phyloP scores from a whole-genome alignment of 2,888 invertebrate genomes.

The Macrophya alboannulata region DNA sequence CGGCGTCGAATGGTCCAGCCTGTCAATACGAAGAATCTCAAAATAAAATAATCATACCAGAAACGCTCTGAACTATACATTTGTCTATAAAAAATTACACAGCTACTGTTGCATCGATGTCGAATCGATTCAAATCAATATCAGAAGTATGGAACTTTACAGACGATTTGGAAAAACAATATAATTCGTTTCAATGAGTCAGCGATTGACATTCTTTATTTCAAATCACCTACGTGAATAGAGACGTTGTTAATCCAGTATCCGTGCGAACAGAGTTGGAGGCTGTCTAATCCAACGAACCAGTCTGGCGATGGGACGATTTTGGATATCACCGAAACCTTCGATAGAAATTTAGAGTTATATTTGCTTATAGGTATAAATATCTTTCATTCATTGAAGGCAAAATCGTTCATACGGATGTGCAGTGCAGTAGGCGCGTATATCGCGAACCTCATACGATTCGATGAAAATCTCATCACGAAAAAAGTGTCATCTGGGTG shows the following conservation, averaged over 20 bases:
- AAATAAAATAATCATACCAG: constrained; percentile 12
- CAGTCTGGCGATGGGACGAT: constrained; percentile 87
- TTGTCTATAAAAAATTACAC: too few relatives aligned
- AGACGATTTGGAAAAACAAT: neutral
- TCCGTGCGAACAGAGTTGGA: constrained; percentile 83
- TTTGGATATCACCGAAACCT: constrained; percentile 84
- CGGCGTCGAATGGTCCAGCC: constrained; percentile 80
- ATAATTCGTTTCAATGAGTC: neutral
- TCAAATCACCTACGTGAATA: constrained; percentile 79
- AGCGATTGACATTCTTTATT: neutral
- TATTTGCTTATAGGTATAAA: neutral
- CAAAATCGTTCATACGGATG: neutral
- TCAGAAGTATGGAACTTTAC: too few relatives aligned
- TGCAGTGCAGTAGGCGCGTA: neutral
- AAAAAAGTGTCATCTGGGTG: neutral
- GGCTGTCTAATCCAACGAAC: constrained; percentile 85
- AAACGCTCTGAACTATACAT: neutral
- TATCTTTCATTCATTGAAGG: neutral
- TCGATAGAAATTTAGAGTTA: constrained; percentile 66
- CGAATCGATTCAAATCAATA: too few relatives aligned
- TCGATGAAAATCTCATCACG: neutral
- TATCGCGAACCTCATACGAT: neutral
- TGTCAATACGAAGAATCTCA: constrained; percentile 59
- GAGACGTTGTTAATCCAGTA: constrained; percentile 83
- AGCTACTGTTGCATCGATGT: too few relatives aligned